phyloP scores from a whole-genome alignment of 2,888 invertebrate species.

The Sialis lutaria region DNA sequence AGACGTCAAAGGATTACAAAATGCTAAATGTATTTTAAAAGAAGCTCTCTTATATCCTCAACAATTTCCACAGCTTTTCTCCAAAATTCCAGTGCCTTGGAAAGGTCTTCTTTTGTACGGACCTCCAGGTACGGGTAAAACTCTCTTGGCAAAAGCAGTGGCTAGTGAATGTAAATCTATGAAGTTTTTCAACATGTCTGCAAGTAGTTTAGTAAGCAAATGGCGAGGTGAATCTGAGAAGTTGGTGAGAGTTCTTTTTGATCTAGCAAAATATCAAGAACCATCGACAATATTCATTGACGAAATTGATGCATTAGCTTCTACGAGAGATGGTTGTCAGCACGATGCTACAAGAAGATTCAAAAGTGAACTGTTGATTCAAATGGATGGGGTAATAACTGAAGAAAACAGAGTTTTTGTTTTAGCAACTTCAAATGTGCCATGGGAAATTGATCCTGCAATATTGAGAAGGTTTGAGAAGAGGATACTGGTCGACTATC shows the following conservation, averaged over 20 bases:
- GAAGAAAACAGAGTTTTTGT: constrained; percentile 50
- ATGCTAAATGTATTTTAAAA: constrained; percentile 59
- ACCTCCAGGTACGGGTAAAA: constrained; percentile 75
- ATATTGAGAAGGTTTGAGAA: constrained; percentile 79
- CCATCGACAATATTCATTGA: constrained; percentile 88
- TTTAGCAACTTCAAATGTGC: constrained; percentile 79
- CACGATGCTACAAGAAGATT: constrained; percentile 78
- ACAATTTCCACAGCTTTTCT: constrained; percentile 54
- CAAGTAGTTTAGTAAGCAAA: constrained; percentile 81
- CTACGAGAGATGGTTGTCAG: constrained; percentile 45
- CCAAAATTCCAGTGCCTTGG: constrained; percentile 61
- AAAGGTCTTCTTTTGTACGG: constrained; percentile 52
- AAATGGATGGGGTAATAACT: constrained; percentile 61
- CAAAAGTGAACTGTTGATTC: constrained; percentile 73
- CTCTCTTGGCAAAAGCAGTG: constrained; percentile 73
- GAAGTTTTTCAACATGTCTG: constrained; percentile 82
- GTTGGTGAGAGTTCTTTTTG: constrained; percentile 73
- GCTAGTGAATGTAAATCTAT: constrained; percentile 58
- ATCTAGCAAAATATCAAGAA: constrained; percentile 66
- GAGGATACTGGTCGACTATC: constrained; percentile 63
- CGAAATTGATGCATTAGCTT: constrained; percentile 75
- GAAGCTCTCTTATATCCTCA: constrained; percentile 75
- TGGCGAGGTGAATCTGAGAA: constrained; percentile 96
- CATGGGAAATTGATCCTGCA: constrained; percentile 85
- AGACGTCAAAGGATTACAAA: constrained; percentile 60